phyloP scores from a whole-genome alignment of 2,888 invertebrate genomes.

The Callosobruchus maculatus region DNA sequence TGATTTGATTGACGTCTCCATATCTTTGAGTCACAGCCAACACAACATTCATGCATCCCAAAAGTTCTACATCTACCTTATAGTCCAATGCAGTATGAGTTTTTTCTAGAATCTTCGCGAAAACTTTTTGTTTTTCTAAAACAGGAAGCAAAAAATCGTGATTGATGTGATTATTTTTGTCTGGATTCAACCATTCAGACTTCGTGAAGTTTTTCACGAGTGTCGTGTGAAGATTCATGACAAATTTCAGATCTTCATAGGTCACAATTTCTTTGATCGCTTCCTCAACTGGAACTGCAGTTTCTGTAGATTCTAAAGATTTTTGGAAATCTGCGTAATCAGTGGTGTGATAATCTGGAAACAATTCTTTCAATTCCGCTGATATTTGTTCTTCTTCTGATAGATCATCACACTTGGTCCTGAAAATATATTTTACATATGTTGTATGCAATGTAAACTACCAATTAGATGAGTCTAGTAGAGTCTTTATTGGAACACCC shows the following conservation, averaged over 20 bases:
- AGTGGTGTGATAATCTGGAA: constrained; percentile 63
- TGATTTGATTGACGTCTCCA: constrained; percentile 42
- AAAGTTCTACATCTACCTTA: constrained; percentile 53
- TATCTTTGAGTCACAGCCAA: constrained; percentile 53
- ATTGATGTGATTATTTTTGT: constrained; percentile 35
- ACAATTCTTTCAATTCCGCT: constrained; percentile 64
- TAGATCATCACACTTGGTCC: constrained; percentile 62
- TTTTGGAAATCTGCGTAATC: constrained; percentile 67
- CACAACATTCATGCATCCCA: constrained; percentile 59
- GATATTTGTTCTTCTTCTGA: constrained; percentile 66
- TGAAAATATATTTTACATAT: constrained; percentile 30
- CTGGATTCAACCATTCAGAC: constrained; percentile 59
- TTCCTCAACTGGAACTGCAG: constrained; percentile 13
- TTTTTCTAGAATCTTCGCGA: constrained; percentile 55
- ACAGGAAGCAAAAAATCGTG: constrained; percentile 54
- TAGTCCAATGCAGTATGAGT: constrained; percentile 54
- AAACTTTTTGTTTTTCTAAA: constrained; percentile 58
- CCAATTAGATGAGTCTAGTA: too few relatives aligned
- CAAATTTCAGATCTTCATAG: constrained; percentile 56
- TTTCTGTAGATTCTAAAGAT: constrained; percentile 24
- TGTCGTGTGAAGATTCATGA: constrained; percentile 60
- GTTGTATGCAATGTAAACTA: background rate
- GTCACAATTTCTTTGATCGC: constrained; percentile 39
- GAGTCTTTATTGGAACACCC: too few relatives aligned
- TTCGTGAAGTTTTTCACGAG: constrained; percentile 57